These are phyloP conservation scores for Chloroceryle inda DNA, from an alignment of 2,797 vertebrate species.

Conservation along the genomic window DNA sequence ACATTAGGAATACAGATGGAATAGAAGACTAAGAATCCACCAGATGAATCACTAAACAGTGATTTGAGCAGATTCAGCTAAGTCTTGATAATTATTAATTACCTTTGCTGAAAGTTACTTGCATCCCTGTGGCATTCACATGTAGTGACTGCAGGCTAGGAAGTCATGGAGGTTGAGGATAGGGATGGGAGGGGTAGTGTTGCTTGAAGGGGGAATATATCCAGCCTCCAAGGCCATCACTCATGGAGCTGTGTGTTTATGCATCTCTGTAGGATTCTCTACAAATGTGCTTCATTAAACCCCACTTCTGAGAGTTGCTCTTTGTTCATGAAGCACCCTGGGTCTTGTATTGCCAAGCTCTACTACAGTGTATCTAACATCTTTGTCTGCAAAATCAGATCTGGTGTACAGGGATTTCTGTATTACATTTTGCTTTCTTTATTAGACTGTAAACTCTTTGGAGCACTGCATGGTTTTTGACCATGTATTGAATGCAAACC, in stretches of 20 bases:
- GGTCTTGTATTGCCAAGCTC: neutral
- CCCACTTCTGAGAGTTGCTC: neutral
- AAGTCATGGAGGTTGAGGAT: neutral
- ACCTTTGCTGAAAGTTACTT: neutral
- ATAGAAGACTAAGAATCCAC: neutral
- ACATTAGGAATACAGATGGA: neutral
- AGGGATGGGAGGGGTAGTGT: neutral
- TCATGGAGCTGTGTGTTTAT: rapidly evolving
- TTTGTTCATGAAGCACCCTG: neutral
- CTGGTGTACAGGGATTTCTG: neutral
- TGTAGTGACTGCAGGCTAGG: neutral
- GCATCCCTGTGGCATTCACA: neutral
- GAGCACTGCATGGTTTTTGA: neutral
- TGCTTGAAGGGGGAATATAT: neutral
- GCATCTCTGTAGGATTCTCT: neutral
- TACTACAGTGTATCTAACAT: too few relatives aligned
- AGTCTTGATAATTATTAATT: neutral
- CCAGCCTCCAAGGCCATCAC: neutral
- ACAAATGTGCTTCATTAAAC: neutral
- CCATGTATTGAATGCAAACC: neutral
- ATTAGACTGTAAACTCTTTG: neutral
- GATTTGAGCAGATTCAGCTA: neutral
- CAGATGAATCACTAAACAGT: neutral
- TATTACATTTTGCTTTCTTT: neutral
- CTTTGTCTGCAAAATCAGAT: neutral